Base-by-base conservation (phyloP, 2,797 vertebrate genomes). In the Neoniphon sammara region DNA sequence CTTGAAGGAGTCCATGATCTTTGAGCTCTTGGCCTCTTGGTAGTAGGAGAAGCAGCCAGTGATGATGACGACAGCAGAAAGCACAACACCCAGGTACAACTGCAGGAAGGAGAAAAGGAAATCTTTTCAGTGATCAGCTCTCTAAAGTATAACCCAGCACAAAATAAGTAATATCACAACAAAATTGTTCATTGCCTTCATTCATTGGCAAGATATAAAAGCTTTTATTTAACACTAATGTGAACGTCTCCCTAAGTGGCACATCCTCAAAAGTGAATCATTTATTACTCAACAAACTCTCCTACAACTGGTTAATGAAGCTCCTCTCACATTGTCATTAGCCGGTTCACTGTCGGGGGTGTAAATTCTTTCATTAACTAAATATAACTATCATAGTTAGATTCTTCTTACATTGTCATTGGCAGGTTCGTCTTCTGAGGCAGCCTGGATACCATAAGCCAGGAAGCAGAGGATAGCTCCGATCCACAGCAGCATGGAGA, bases 401-500 rank as follows among this genome's bases (percentile, higher is more conserved):
- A 5, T 21, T 0, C 0, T 62, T 12, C 70, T 88, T 65, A 92
- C 98, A 0, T 99, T 97, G 83, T 99, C 98, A 0, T 97, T 97
- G 14, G 93, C 83, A 0, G 93, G 78, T 53, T 96, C 96, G 0
- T 96, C 95, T 50, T 93, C 96, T 0, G 93, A 94, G 25, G 92
- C 94, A 6, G 94, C 94, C 73, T 91, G 93, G 77, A 99, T 98
- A 61, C 95, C 93, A 0, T 95, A 97, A 42, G 97, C 97, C 70
- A 98, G 82, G 82, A 98, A 98, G 71, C 97, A 98, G 27, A 99
- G 95, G 65, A 98, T 21, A 0, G 98, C 97, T 21, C 98, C 98
- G 1, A 97, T 98, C 98, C 98, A 99, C 84, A 99, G 92, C 42
- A 99, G 87, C 87, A 97, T 97, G 0, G 96, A 97, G 92, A 99